Conservation (phyloP, 2,888 invertebrate species). For the Ametastegia equiseti region DNA sequence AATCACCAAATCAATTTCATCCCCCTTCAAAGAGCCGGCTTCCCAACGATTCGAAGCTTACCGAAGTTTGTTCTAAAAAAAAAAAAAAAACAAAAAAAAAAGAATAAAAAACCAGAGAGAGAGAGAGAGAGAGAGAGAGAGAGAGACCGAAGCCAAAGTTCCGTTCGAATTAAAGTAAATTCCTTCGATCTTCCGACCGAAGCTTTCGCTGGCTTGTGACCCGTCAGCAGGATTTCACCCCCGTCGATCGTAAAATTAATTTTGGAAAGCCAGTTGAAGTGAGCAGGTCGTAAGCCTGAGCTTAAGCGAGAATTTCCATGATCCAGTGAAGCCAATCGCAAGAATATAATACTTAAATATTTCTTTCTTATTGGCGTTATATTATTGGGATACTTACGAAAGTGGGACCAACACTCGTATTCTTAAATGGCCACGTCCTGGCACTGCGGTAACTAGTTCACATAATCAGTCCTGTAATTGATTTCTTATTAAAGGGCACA, state of each 20-base stretch:
- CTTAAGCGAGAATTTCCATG: conserved; percentile 44
- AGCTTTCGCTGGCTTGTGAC: conserved; percentile 45
- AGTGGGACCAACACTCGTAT: conserved; percentile 25
- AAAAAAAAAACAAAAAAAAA: neutral
- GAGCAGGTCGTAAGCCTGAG: conserved; percentile 45
- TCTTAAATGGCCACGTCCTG: neutral
- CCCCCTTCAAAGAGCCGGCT: conserved; percentile 16
- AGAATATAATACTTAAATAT: conserved; percentile 5
- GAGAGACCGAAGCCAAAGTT: conserved; percentile 41
- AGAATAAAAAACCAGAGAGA: conserved; percentile 44
- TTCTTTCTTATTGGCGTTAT: conserved; percentile 22
- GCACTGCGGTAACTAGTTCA: conserved; percentile 27
- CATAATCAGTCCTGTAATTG: conserved; percentile 28
- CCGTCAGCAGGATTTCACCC: conserved; percentile 46
- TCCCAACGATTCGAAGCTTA: conserved; percentile 41
- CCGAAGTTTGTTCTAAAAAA: conserved; percentile 30
- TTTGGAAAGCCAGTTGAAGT: conserved; percentile 47
- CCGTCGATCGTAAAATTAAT: conserved; percentile 47
- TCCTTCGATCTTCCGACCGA: conserved; percentile 43
- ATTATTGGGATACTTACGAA: conserved; percentile 30
- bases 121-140: conserved; percentile 49
- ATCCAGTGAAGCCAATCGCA: conserved; percentile 42
- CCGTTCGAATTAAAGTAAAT: conserved; percentile 48
- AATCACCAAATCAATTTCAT: conserved; percentile 44
- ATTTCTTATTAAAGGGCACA: conserved; percentile 10